phyloP scores from a whole-genome alignment of 2,113 vertebrate genomes.

The Talpa occidentalis region DNA sequence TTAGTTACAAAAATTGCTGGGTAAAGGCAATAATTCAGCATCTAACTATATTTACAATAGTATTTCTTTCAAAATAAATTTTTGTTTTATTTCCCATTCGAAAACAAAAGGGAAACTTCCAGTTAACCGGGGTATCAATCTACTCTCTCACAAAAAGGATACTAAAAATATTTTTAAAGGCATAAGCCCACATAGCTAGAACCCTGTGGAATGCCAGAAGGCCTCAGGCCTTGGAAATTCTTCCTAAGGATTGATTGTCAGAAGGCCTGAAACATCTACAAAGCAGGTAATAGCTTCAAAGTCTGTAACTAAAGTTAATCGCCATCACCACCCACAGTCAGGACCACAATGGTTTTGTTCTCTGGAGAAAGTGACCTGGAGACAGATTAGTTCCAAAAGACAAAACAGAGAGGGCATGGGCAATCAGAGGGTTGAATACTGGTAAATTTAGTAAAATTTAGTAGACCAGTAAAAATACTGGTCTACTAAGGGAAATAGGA shows the following conservation, averaged over 20 bases:
- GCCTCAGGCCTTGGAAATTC: background rate
- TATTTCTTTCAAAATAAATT: constrained; percentile 51
- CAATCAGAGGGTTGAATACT: background rate
- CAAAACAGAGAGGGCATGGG: background rate
- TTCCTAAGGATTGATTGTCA: background rate
- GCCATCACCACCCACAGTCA: background rate
- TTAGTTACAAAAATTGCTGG: constrained; percentile 28
- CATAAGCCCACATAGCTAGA: background rate
- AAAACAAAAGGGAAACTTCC: constrained; percentile 4
- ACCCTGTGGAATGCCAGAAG: background rate
- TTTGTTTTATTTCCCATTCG: constrained; percentile 15
- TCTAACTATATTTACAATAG: constrained; percentile 6
- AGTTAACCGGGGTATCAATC: background rate
- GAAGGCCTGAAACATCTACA: background rate
- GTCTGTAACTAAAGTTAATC: background rate
- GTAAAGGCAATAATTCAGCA: constrained; percentile 32
- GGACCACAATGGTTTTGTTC: background rate
- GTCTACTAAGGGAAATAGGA: background rate
- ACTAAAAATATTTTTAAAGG: background rate
- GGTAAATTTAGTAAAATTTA: background rate
- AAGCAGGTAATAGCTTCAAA: background rate
- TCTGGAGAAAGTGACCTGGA: background rate
- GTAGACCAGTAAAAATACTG: too few species aligned
- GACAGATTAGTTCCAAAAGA: background rate
- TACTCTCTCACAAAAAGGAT: background rate